Conservation (phyloP, 2,797 vertebrate genomes). For the Enteromius argenteus region DNA sequence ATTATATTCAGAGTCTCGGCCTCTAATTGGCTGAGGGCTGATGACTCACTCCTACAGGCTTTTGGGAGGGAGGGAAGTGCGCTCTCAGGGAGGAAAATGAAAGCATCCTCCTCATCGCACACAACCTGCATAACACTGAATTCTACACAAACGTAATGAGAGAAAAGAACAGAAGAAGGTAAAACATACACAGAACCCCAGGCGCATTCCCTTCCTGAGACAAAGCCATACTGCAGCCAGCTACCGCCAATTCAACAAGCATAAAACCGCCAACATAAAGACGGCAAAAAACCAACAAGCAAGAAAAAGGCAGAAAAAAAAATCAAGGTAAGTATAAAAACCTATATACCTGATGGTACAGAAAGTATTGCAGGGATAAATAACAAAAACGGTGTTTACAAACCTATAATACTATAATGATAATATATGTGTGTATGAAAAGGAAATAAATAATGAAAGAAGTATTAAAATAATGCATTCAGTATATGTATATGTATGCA, state of each 20-base stretch:
- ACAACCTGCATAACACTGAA: neutral
- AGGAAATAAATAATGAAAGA: neutral
- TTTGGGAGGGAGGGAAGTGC: constrained; percentile 67
- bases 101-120: constrained; percentile 56
- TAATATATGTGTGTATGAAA: too few relatives aligned
- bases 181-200: neutral
- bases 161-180: neutral
- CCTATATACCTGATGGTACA: neutral
- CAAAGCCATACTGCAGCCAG: neutral
- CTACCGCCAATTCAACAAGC: neutral
- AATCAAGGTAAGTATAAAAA: constrained; percentile 16
- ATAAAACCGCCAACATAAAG: neutral
- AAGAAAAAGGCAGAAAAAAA: neutral
- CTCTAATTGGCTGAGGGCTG: constrained; percentile 75
- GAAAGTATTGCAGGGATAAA: neutral
- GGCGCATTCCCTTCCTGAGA: neutral
- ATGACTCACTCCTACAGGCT: constrained; percentile 82
- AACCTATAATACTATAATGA: neutral
- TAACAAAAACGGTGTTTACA: neutral
- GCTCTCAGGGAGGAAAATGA: constrained; percentile 56
- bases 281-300: neutral
- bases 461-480: neutral
- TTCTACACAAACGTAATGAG: neutral
- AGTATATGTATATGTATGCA: neutral
- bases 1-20: constrained; percentile 70